Evolutionary conservation across 2,113 vertebrate genomes (phyloP).

Genomic region (Myotis davidii): DNA sequence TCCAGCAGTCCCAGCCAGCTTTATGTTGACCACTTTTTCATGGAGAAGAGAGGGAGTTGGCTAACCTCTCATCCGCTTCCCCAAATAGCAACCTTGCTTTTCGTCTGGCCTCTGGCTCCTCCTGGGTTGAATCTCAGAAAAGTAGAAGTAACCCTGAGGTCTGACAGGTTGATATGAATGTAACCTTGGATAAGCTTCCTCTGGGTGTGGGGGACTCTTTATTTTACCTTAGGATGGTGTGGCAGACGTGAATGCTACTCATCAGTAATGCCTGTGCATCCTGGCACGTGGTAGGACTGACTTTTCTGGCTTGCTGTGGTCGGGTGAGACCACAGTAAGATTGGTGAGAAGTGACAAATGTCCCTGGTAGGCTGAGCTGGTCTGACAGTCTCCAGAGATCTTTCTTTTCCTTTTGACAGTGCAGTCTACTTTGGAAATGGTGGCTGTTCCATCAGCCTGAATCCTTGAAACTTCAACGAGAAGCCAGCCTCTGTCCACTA

Average conservation of each 20-base stretch:
- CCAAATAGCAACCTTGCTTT: not conserved
- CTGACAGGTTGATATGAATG: not conserved
- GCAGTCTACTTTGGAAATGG: not conserved
- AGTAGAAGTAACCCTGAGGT: not conserved
- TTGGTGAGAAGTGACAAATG: not conserved
- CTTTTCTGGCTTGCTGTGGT: not conserved
- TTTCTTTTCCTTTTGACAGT: not conserved
- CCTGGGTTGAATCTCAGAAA: not conserved
- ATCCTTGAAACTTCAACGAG: not conserved
- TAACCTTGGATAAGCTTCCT: not conserved
- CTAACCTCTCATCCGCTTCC: not conserved
- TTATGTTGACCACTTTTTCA: not conserved
- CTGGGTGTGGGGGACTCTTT: not conserved
- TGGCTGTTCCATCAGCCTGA: not conserved
- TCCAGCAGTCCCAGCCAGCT: not conserved
- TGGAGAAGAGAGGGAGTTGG: not conserved
- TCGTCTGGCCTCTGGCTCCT: not conserved
- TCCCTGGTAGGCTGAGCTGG: not conserved
- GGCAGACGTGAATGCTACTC: not conserved
- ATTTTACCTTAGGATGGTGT: not conserved
- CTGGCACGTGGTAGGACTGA: not conserved
- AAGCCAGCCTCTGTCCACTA: not conserved
- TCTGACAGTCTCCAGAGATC: not conserved
- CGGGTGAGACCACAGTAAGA: not conserved
- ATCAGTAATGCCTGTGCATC: not conserved